Percentiles rank a stretch among this genome's conserved stretches.
Conservation (phyloP, 2,113 vertebrate species). For the Sciurus niger region DNA sequence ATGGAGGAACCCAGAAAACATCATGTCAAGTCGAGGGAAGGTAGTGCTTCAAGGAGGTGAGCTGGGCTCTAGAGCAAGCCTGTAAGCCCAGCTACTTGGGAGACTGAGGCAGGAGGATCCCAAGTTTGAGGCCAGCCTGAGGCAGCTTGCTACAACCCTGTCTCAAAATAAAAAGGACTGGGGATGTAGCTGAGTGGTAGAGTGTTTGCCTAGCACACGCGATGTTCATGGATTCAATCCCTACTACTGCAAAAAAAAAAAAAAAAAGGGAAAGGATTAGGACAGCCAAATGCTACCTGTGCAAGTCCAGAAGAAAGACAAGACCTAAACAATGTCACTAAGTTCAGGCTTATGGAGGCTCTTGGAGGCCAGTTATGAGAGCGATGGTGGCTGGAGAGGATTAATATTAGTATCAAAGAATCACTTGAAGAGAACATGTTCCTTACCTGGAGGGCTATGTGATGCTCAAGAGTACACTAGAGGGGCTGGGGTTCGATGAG, state of each 20-base stretch:
- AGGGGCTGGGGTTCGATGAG: too few relatives aligned
- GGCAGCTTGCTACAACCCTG: background rate
- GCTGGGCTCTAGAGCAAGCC: background rate
- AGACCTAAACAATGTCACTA: background rate
- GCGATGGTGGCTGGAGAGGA: background rate
- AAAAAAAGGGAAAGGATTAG: background rate
- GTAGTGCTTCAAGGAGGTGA: background rate
- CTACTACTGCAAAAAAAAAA: background rate
- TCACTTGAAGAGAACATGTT: fast-evolving
- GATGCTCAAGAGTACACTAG: background rate
- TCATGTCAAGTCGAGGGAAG: background rate
- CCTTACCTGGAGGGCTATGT: background rate
- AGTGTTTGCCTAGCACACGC: background rate
- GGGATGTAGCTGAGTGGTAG: background rate
- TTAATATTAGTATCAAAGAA: background rate
- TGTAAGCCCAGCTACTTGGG: too few relatives aligned
- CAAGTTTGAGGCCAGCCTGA: background rate
- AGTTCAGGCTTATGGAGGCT: background rate
- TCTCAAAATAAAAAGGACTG: background rate
- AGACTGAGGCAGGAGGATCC: background rate
- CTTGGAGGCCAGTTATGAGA: background rate
- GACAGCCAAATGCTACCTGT: background rate
- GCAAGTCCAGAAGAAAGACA: background rate
- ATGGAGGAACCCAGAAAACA: background rate
- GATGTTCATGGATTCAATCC: background rate